Conservation (phyloP, 2,113 vertebrate species). For the Aptenodytes patagonicus region DNA sequence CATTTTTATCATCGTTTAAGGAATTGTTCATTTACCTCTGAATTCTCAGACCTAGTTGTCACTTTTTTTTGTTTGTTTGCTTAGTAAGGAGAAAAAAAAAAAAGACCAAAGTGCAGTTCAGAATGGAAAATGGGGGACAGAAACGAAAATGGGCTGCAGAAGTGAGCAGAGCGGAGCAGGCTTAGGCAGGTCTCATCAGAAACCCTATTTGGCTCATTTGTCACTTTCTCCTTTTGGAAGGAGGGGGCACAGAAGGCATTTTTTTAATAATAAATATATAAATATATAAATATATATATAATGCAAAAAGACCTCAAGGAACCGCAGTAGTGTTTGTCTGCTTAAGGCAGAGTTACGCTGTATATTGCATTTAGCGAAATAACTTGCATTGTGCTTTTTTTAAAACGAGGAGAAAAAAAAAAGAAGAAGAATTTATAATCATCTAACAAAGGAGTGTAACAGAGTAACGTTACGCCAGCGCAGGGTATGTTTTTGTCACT, state of each 20-base stretch:
- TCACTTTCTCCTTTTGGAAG: neutral
- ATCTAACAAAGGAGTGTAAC: neutral
- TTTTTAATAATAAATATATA: neutral
- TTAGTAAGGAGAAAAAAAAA: neutral
- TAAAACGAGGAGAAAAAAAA: neutral
- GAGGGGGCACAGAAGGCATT: neutral
- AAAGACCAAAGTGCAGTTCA: neutral
- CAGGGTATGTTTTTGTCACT: constrained; percentile 8
- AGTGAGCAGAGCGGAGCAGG: neutral
- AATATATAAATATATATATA: neutral
- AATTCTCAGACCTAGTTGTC: neutral
- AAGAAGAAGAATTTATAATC: neutral
- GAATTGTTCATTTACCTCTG: neutral
- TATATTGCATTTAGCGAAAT: neutral
- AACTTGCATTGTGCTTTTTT: neutral
- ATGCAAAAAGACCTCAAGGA: constrained; percentile 1
- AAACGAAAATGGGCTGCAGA: neutral
- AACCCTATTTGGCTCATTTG: neutral
- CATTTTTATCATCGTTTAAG: fast-evolving
- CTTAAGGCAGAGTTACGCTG: neutral
- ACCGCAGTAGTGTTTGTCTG: neutral
- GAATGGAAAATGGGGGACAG: neutral
- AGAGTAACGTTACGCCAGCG: neutral
- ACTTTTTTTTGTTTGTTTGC: neutral
- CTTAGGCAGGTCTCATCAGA: neutral